Base-by-base conservation (phyloP, 2,888 invertebrate genomes). In the Trissolcus brochymenae region DNA sequence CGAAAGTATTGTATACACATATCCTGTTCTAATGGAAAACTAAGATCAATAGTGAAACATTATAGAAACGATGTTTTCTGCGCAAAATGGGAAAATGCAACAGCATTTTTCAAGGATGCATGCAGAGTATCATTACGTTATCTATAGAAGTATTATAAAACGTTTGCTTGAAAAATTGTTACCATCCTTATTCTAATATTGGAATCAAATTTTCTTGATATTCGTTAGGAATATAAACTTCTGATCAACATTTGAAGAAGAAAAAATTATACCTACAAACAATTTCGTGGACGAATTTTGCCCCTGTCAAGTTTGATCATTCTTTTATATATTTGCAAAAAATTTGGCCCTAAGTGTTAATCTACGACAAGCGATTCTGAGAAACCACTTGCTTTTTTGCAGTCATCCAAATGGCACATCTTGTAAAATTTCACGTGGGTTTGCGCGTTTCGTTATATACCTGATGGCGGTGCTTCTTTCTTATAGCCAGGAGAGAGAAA, bases 361-460 rank as follows among this genome's bases (percentile, higher is more conserved):
- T 68, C 70, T 40, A 17, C 51, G 53, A 53, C 41, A 57, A 46
- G 68, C 51, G 53, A 74, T 78, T 78, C 73, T 46, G 73, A 65
- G 73, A 78, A 78, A 73, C 78, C 70, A 70, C 70, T 77, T 59
- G 65, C 64, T 61, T 55, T 53, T 65, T 66, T 65, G 78, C 43
- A 70, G 65, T 73, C 74, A 70, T 70, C 78, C 70, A 59, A 35
- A 35, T 46, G 57, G 21, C 54, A 50, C 67, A 76, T 74, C 73
- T 74, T 29, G 65, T 53, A 21, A 50, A 67, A 73, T 73, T 64
- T 66, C 25, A 14, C 60, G 56, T 60, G 68, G 68, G 21, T 51
- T 61, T 49, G 50, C 43, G 65, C 56, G 66, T 67, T 73, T 59
- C 64, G n/a, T n/a, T n/a, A n/a, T 50, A 50, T 50, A 50, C 73